Percentiles rank a stretch among this genome's conserved stretches.
Evolutionary conservation across 2,888 invertebrate species (phyloP).

Genomic region (Eristalis pertinax): DNA sequence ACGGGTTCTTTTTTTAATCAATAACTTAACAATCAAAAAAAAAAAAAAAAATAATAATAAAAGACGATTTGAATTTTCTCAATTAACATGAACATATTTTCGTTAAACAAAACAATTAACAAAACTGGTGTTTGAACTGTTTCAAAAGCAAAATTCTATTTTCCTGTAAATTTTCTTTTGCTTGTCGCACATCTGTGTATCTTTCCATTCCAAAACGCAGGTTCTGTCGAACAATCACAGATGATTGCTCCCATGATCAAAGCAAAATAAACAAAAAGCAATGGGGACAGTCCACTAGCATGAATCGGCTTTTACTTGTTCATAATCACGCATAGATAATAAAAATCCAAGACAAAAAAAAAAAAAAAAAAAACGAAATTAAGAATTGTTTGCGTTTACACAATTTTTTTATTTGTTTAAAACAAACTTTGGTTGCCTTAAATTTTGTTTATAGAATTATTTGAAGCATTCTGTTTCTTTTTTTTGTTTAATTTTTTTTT

Average conservation of each 20-base stretch:
- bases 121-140: conserved; percentile 46
- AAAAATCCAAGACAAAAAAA: conserved; percentile 5
- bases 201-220: conserved; percentile 46
- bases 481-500: conserved; percentile 30
- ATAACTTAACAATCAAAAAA: conserved; percentile 14
- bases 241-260: conserved; percentile 1
- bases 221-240: neutral
- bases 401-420: conserved; percentile 45
- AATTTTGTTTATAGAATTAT: conserved; percentile 61
- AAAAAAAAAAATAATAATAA: conserved; percentile 8
- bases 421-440: conserved; percentile 54
- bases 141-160: conserved; percentile 32
- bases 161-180: conserved; percentile 28
- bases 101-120: conserved; percentile 40
- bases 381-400: conserved; percentile 65
- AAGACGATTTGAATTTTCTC: conserved; percentile 23
- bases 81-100: conserved; percentile 9
- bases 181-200: conserved; percentile 36
- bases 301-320: conserved; percentile 64
- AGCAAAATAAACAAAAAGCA: conserved; percentile 11
- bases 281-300: conserved; percentile 33
- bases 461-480: conserved; percentile 61
- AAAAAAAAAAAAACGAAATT: no score
- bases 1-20: conserved; percentile 64
- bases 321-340: conserved; percentile 61